These are phyloP conservation scores for Drosophila seguyi DNA, from an alignment of 1,140 invertebrate genomes.

Conservation along the genomic window DNA sequence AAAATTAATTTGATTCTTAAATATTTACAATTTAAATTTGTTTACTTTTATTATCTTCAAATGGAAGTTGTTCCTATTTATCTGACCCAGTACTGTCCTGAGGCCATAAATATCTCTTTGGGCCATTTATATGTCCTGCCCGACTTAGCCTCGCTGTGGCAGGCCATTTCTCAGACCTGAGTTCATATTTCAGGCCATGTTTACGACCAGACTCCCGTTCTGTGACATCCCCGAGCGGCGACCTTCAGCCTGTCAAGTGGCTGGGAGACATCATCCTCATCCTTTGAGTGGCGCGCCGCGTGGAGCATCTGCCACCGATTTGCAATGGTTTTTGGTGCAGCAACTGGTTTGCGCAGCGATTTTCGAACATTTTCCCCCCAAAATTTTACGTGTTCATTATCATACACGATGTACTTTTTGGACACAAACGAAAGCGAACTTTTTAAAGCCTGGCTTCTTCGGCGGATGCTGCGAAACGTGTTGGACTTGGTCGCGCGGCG, in stretches of 20 bases:
- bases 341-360: slow-evolving; percentile 71
- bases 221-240: slow-evolving; percentile 39
- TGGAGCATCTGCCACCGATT: slow-evolving; percentile 73
- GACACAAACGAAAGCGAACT: slow-evolving; percentile 83
- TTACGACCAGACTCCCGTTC: slow-evolving; percentile 37
- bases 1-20: neutral
- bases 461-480: slow-evolving; percentile 67
- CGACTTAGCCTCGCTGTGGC: slow-evolving; percentile 4
- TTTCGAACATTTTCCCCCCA: slow-evolving; percentile 39
- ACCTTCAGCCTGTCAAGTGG: slow-evolving; percentile 56
- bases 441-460: slow-evolving; percentile 66
- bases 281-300: slow-evolving; percentile 5
- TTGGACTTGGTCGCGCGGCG: slow-evolving; percentile 56
- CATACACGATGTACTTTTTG: slow-evolving; percentile 71
- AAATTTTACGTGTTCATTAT: slow-evolving; percentile 77
- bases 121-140: slow-evolving; percentile 1
- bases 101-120: slow-evolving; percentile 7
- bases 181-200: slow-evolving; percentile 46
- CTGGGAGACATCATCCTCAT: slow-evolving; percentile 45
- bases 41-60: neutral
- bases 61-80: neutral
- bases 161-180: slow-evolving; percentile 28
- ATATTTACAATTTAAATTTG: neutral
- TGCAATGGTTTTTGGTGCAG: slow-evolving; percentile 75
- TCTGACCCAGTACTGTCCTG: neutral